Conservation (phyloP, 2,888 invertebrate species). For the Malthinus seriepunctatus region DNA sequence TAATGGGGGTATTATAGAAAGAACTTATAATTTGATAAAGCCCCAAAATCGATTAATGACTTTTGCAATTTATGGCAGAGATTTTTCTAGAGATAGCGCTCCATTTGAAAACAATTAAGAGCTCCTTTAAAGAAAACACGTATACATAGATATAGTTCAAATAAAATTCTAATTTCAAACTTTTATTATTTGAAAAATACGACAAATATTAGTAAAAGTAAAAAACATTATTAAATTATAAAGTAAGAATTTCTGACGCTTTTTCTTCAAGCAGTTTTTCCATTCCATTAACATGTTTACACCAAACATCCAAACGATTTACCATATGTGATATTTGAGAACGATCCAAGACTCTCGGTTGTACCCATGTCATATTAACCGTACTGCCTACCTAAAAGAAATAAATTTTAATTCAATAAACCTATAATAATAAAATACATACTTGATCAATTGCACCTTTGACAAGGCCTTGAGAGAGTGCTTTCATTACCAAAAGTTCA, state of each 20-base stretch:
- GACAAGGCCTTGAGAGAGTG: constrained; percentile 90
- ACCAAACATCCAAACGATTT: constrained; percentile 71
- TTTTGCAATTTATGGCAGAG: constrained; percentile 60
- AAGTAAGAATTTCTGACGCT: constrained; percentile 77
- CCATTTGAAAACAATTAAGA: too few relatives aligned
- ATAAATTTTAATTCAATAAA: background rate
- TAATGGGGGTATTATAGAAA: constrained; percentile 24
- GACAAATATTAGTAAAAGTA: too few relatives aligned
- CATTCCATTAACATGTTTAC: constrained; percentile 73
- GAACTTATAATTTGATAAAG: constrained; percentile 45
- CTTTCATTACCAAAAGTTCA: constrained; percentile 97
- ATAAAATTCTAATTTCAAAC: too few relatives aligned
- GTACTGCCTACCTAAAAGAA: constrained; percentile 56
- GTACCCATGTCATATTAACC: constrained; percentile 85
- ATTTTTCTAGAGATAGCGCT: constrained; percentile 54
- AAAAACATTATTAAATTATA: constrained; percentile 49
- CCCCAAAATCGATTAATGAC: constrained; percentile 56
- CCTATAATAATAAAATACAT: constrained; percentile 11
- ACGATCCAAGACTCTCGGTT: constrained; percentile 76
- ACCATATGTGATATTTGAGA: constrained; percentile 73
- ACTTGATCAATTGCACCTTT: constrained; percentile 96
- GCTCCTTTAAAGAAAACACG: too few relatives aligned
- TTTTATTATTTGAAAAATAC: too few relatives aligned
- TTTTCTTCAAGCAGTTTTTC: constrained; percentile 72
- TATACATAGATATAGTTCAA: too few relatives aligned